Evolutionary conservation across 1,140 invertebrate genomes (phyloP), one percentile per base, ranked within the genome.

Genomic region (Acromyrmex heyeri): DNA sequence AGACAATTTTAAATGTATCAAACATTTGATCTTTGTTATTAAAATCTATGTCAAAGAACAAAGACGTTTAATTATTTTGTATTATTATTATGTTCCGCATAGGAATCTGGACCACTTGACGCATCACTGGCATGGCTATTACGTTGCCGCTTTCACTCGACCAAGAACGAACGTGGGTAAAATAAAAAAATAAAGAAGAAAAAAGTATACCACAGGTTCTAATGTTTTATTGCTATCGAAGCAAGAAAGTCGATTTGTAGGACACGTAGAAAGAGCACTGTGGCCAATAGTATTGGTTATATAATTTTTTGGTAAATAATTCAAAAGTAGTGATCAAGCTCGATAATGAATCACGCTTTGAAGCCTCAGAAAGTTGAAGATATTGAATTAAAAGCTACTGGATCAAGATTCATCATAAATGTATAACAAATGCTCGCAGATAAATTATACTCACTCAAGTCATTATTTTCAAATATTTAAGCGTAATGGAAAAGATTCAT

Each of bases 111-210:
- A 88, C 64, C 67, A 76, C 10, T 30, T 61, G 88, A 86, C 87
- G 88, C 86, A 86, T 62, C 89, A 73, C 1, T 24, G 53, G 27
- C 21, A 48, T 30, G 21, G 1, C 44, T 72, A 90, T 87, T 88
- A 73, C 81, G 62, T 86, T 73, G 67, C 44, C 90, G 87, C 93
- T 93, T 93, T 93, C 93, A 92, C 93, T 91, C 5, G 44, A 6
- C 62, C 12, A 44, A 61, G 16, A 62, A 64, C 18, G 16, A 62
- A 48, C 16, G 57, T 18, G 24, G 2, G 30, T 30, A n/a, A 18
- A 53, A 55, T 44, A n/a, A 57, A 18, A 30, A 79, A 75, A 57
- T 0, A 67, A 79, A 64, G 30, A 77, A 34, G n/a, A 18, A 77
- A 48, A 61, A 73, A 76, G 0, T 50, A 30, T 2, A 61, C 4